Evolutionary conservation across 1,140 invertebrate genomes (phyloP).

Genomic region (Arion vulgaris): DNA sequence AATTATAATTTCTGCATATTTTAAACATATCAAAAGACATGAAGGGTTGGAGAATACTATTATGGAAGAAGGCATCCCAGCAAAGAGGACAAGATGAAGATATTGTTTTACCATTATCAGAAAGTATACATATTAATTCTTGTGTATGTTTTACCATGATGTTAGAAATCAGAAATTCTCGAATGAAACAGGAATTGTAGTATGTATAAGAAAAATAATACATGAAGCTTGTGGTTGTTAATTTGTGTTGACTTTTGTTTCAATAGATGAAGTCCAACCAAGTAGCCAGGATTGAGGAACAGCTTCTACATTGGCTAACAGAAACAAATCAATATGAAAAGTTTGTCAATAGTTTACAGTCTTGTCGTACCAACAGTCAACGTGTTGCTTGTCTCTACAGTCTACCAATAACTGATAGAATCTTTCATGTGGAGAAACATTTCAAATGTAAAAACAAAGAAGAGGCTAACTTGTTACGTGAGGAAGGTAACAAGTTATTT

Average conservation of each 20-base stretch:
- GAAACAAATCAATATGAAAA: constrained; percentile 33
- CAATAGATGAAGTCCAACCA: neutral
- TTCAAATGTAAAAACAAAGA: constrained; percentile 77
- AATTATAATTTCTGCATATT: too few relatives aligned
- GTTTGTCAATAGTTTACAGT: constrained; percentile 45
- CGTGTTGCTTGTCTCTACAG: constrained; percentile 59
- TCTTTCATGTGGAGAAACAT: constrained; percentile 51
- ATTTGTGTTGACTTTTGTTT: neutral
- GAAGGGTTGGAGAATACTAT: too few relatives aligned
- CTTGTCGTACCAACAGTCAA: constrained; percentile 60
- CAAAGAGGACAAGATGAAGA: too few relatives aligned
- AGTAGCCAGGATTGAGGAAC: neutral
- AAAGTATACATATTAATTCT: too few relatives aligned
- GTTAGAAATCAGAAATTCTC: too few relatives aligned
- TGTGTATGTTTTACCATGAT: too few relatives aligned
- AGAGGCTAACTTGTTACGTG: constrained; percentile 79
- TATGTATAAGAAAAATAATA: too few relatives aligned
- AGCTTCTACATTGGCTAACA: constrained; percentile 25
- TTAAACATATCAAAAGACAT: too few relatives aligned
- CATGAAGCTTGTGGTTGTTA: too few relatives aligned
- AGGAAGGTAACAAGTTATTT: constrained; percentile 85
- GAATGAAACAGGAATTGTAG: too few relatives aligned
- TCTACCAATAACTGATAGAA: constrained; percentile 55
- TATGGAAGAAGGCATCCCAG: too few relatives aligned
- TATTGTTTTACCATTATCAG: too few relatives aligned